Conservation (phyloP, 1,140 invertebrate species). For the Diuraphis noxia region DNA sequence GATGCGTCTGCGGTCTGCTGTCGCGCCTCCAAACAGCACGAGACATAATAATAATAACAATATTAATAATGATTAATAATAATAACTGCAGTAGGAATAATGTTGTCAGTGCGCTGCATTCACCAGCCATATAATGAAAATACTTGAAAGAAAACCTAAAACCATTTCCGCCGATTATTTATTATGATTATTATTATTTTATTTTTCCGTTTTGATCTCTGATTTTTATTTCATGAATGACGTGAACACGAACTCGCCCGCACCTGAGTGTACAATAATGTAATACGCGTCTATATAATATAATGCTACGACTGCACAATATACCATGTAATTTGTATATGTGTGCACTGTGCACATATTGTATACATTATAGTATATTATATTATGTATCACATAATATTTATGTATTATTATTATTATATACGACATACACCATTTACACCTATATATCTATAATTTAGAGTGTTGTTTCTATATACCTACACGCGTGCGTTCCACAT, state of each 20-base stretch:
- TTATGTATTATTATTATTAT: background rate
- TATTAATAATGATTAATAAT: background rate
- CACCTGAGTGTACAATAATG: background rate
- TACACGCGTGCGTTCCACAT: background rate
- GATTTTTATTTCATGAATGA: background rate
- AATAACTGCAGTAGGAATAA: background rate
- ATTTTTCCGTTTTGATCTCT: background rate
- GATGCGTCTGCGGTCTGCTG: background rate
- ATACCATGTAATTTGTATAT: background rate
- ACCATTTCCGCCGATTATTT: background rate
- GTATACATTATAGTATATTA: background rate
- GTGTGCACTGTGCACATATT: background rate
- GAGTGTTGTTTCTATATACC: background rate
- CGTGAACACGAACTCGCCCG: background rate
- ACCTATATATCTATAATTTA: background rate
- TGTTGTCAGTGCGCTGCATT: background rate
- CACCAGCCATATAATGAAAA: background rate
- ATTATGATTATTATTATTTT: background rate
- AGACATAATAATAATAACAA: background rate
- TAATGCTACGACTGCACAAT: background rate
- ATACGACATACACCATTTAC: too few relatives aligned
- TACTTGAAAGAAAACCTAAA: background rate
- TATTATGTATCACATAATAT: background rate
- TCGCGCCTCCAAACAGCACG: background rate
- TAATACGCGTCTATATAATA: background rate